A percentile compares a stretch with the other conserved stretches of the same genome.
Evolutionary conservation across 2,888 invertebrate species (phyloP).

Genomic region (Athalia rosae): DNA sequence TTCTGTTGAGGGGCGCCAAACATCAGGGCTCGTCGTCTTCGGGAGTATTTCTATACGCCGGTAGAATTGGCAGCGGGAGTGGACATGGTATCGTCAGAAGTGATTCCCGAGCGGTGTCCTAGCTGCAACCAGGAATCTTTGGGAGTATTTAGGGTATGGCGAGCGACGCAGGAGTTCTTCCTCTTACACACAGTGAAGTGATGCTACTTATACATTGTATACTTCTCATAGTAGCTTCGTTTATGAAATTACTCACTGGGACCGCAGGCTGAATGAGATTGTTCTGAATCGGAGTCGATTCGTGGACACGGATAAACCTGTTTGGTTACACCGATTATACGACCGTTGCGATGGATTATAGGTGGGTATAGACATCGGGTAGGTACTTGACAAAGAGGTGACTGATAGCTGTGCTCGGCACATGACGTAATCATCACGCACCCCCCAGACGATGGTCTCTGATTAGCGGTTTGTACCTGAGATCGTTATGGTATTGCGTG

Average conservation of each 20-base stretch:
- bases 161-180: too few species aligned
- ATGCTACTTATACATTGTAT: background rate
- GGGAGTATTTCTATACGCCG: too few species aligned
- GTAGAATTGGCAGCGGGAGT: too few species aligned
- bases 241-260: constrained; percentile 2
- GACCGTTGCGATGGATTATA: background rate
- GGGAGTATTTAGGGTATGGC: too few species aligned
- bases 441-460: constrained; percentile 41
- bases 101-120: too few species aligned
- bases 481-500: constrained; percentile 27
- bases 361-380: background rate
- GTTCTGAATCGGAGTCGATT: constrained; percentile 18
- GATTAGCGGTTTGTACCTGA: constrained; percentile 56
- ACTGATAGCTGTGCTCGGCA: constrained; percentile 30
- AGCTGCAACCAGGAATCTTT: too few species aligned
- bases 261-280: constrained; percentile 28
- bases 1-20: too few species aligned
- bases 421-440: constrained; percentile 25
- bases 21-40: too few species aligned
- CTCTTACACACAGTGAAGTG: constrained; percentile 16
- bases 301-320: background rate
- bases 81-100: too few species aligned
- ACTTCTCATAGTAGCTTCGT: constrained; percentile 19
- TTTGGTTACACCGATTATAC: background rate
- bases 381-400: constrained; percentile 11